Evolutionary conservation across 2,888 invertebrate species (phyloP).

Genomic region (Gymnosoma rotundatum): DNA sequence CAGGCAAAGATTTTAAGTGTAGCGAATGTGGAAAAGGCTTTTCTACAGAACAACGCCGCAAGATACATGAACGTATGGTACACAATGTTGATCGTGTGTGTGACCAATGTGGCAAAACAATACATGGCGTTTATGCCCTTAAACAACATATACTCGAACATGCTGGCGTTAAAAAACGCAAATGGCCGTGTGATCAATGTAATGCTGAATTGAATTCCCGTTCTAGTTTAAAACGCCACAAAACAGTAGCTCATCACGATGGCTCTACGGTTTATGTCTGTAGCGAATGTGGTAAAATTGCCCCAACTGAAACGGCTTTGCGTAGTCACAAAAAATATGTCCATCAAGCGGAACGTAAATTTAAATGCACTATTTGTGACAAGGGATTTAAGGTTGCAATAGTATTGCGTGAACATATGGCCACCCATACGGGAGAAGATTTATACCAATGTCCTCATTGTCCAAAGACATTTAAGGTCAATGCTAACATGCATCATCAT

Average conservation of each 20-base stretch:
- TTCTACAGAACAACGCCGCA: slow-evolving; percentile 68
- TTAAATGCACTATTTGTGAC: slow-evolving; percentile 73
- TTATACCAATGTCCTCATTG: slow-evolving; percentile 75
- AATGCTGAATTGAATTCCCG: slow-evolving; percentile 71
- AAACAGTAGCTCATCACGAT: slow-evolving; percentile 72
- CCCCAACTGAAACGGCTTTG: slow-evolving; percentile 71
- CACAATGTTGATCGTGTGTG: slow-evolving; percentile 69
- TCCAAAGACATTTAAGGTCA: slow-evolving; percentile 75
- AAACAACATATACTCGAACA: slow-evolving; percentile 70
- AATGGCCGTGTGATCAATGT: slow-evolving; percentile 72
- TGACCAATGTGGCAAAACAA: slow-evolving; percentile 71
- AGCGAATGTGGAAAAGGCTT: slow-evolving; percentile 73
- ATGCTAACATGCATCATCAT: slow-evolving; percentile 76
- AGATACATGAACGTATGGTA: slow-evolving; percentile 69
- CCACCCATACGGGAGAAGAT: slow-evolving; percentile 75
- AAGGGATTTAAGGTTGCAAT: slow-evolving; percentile 73
- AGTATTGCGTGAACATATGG: slow-evolving; percentile 74
- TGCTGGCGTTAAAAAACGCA: slow-evolving; percentile 68
- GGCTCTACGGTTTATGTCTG: slow-evolving; percentile 71
- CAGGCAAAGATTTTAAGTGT: slow-evolving; percentile 71
- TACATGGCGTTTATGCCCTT: slow-evolving; percentile 67
- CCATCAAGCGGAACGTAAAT: slow-evolving; percentile 72
- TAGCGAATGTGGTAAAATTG: slow-evolving; percentile 73
- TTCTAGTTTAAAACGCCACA: slow-evolving; percentile 72
- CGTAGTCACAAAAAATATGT: slow-evolving; percentile 73